phyloP scores from a whole-genome alignment of 2,888 invertebrate genomes.

The Cinara cedri region DNA sequence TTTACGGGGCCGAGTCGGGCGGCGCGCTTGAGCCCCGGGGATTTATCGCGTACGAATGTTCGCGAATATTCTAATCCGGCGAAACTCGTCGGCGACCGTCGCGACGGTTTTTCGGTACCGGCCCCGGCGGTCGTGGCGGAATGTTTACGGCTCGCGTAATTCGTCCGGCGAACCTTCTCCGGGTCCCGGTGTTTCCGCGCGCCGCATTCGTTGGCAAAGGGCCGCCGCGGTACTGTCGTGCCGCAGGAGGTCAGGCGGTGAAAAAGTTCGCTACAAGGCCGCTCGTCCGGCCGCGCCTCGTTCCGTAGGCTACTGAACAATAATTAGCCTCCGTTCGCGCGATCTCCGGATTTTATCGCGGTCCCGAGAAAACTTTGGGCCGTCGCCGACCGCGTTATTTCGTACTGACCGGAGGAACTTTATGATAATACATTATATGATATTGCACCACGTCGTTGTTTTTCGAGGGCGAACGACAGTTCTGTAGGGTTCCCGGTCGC shows the following conservation, averaged over 20 bases:
- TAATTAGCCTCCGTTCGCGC: slow-evolving; percentile 27
- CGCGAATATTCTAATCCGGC: slow-evolving; percentile 17
- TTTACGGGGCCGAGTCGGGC: too few species aligned
- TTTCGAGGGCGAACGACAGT: background rate
- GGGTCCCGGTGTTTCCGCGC: too few species aligned
- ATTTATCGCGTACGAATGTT: background rate
- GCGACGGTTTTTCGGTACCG: background rate
- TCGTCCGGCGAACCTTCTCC: slow-evolving; percentile 29
- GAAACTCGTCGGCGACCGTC: background rate
- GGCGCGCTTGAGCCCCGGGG: too few species aligned
- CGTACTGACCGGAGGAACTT: slow-evolving; percentile 10
- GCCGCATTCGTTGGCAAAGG: slow-evolving; percentile 36
- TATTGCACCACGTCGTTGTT: background rate
- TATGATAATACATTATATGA: too few species aligned
- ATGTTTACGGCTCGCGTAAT: slow-evolving; percentile 5
- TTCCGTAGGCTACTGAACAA: slow-evolving; percentile 34
- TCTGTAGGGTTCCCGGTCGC: background rate
- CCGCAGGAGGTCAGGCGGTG: background rate
- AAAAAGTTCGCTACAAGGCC: slow-evolving; percentile 39
- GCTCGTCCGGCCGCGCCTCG: background rate
- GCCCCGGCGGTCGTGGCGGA: too few species aligned
- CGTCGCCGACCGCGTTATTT: slow-evolving; percentile 41
- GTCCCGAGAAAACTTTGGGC: slow-evolving; percentile 13
- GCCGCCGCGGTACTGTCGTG: background rate
- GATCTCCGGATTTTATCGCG: slow-evolving; percentile 35